A percentile compares a stretch with the other conserved stretches of the same genome.
These are phyloP conservation scores for Caretta caretta DNA, from an alignment of 2,113 vertebrate species.

Conservation along the genomic window DNA sequence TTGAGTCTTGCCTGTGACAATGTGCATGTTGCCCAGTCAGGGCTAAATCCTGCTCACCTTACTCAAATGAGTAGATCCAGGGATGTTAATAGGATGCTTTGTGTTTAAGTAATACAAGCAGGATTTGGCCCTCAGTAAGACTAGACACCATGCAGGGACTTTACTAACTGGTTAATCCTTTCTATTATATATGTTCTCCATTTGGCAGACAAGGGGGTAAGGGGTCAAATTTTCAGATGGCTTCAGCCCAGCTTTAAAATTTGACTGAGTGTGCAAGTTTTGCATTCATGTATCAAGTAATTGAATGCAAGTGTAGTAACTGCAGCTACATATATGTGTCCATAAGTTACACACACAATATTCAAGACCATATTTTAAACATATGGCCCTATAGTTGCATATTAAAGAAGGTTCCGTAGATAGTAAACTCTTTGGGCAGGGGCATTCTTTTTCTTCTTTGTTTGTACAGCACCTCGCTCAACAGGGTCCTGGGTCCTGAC, in stretches of 20 bases:
- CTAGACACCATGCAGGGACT: not conserved
- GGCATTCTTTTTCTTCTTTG: not conserved
- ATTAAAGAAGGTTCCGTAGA: not conserved
- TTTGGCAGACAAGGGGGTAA: not conserved
- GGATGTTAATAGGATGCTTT: not conserved
- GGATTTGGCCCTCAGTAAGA: not conserved
- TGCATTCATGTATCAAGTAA: not conserved
- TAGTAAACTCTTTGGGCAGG: not conserved
- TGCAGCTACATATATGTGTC: not conserved
- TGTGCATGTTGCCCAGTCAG: not conserved
- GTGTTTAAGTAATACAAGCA: not conserved
- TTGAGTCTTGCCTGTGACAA: not conserved
- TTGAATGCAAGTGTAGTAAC: too few relatives aligned
- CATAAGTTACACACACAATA: not conserved
- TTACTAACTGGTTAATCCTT: not conserved
- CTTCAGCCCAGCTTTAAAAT: too few relatives aligned
- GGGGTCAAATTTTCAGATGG: not conserved
- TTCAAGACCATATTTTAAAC: not conserved
- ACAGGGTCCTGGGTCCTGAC: not conserved
- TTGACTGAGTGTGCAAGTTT: not conserved
- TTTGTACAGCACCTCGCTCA: not conserved
- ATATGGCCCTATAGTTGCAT: not conserved
- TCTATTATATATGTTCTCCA: not conserved
- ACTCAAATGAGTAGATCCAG: not conserved
- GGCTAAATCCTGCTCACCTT: not conserved